Evolutionary conservation across 2,113 vertebrate genomes (phyloP).

Genomic region (Telmatochromis brachygnathus): DNA sequence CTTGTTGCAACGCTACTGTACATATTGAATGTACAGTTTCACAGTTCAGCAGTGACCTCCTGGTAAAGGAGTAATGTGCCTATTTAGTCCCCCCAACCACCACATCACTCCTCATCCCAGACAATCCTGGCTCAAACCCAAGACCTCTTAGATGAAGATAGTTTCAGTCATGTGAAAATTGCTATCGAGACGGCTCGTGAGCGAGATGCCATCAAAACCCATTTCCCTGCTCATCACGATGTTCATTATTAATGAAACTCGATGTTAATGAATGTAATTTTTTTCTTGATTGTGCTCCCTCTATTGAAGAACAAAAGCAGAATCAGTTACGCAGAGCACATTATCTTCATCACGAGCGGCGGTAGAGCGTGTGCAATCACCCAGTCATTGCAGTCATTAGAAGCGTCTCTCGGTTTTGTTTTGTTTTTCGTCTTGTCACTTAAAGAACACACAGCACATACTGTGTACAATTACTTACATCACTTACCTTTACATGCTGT

Average conservation of each 20-base stretch:
- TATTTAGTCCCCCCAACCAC: not conserved
- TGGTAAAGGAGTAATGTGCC: not conserved
- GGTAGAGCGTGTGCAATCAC: not conserved
- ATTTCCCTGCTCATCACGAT: not conserved
- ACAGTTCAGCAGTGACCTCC: not conserved
- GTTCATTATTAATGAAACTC: constrained; percentile 18
- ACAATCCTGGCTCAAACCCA: not conserved
- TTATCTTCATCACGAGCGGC: not conserved
- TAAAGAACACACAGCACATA: not conserved
- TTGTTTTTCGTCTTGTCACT: not conserved
- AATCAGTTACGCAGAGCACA: not conserved
- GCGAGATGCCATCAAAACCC: not conserved
- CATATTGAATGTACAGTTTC: not conserved
- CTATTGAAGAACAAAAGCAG: constrained; percentile 16
- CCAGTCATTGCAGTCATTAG: not conserved
- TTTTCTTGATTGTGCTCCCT: not conserved
- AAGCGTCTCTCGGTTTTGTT: not conserved
- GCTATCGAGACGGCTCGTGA: not conserved
- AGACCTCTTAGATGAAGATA: not conserved
- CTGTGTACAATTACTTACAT: not conserved
- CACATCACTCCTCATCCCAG: not conserved
- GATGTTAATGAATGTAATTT: constrained; percentile 4
- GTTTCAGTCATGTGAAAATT: not conserved
- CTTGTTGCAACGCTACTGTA: not conserved
- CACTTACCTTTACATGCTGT: not conserved